Percentiles rank a stretch among this genome's conserved stretches.
Evolutionary conservation across 1,140 invertebrate species (phyloP).

Genomic region (Pseudachorutes palmiensis): DNA sequence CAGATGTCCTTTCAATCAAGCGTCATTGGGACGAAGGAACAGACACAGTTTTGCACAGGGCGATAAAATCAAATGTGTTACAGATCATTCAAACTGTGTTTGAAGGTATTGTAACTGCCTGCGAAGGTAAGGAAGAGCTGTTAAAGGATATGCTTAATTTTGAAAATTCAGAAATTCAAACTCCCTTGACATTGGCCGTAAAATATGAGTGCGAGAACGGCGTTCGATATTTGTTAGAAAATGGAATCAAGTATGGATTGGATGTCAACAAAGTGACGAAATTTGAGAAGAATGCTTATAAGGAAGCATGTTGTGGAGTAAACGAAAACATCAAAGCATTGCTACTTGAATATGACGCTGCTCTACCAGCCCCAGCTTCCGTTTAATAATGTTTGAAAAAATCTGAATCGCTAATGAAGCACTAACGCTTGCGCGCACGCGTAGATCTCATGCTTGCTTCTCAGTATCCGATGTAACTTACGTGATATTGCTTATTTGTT

Average conservation of each 20-base stretch:
- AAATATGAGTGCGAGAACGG: background rate
- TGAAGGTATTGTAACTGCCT: background rate
- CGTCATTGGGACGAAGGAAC: background rate
- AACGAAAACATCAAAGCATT: too few relatives aligned
- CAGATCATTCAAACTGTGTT: background rate
- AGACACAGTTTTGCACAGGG: constrained; percentile 7
- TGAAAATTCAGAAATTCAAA: constrained; percentile 3
- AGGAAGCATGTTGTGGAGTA: too few relatives aligned
- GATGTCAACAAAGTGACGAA: background rate
- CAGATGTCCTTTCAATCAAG: constrained; percentile 7
- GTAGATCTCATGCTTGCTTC: too few relatives aligned
- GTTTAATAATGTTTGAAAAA: too few relatives aligned
- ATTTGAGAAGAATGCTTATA: background rate
- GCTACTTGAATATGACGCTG: too few relatives aligned
- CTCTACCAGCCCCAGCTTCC: too few relatives aligned
- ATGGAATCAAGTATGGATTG: background rate
- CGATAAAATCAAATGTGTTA: background rate
- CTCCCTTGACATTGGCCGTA: background rate
- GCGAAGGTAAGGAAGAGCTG: background rate
- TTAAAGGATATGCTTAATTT: background rate
- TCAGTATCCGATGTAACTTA: too few relatives aligned
- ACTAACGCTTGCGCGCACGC: too few relatives aligned
- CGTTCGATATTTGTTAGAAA: background rate
- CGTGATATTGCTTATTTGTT: too few relatives aligned
- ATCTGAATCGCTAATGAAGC: too few relatives aligned